These are phyloP conservation scores for Sarcophaga rosellei DNA, from an alignment of 2,888 invertebrate species.

Conservation along the genomic window DNA sequence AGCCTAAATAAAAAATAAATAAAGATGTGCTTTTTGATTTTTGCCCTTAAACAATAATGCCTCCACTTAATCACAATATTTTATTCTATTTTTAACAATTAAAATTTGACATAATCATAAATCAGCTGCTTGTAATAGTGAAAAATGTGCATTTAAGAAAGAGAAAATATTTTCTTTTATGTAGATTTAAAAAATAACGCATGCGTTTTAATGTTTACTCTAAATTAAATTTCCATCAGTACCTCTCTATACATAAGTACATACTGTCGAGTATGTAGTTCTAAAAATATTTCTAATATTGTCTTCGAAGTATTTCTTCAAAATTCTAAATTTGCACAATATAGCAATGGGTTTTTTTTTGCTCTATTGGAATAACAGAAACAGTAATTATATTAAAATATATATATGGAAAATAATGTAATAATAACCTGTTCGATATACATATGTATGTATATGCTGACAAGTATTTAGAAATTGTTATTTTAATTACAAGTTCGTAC, in stretches of 20 bases:
- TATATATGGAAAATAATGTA: not conserved
- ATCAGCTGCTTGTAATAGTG: constrained; percentile 56
- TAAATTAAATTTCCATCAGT: constrained; percentile 48
- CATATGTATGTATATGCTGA: no score
- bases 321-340: no score
- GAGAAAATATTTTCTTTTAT: constrained; percentile 32
- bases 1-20: not conserved
- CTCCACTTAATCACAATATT: no score
- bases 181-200: constrained; percentile 48
- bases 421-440: no score
- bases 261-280: constrained; percentile 19
- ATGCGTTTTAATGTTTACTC: constrained; percentile 50
- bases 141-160: constrained; percentile 41
- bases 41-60: no score
- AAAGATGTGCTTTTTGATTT: no score
- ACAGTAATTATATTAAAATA: not conserved
- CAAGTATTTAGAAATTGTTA: no score
- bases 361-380: not conserved
- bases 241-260: constrained; percentile 48
- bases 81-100: not conserved
- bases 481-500: no score
- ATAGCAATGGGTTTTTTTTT: not conserved
- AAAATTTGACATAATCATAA: constrained; percentile 47
- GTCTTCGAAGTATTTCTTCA: no score
- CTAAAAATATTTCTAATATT: constrained; percentile 53